Percentiles rank a stretch among this genome's conserved stretches.
Conservation (phyloP, 2,888 invertebrate genomes). For the Beris chalybata region DNA sequence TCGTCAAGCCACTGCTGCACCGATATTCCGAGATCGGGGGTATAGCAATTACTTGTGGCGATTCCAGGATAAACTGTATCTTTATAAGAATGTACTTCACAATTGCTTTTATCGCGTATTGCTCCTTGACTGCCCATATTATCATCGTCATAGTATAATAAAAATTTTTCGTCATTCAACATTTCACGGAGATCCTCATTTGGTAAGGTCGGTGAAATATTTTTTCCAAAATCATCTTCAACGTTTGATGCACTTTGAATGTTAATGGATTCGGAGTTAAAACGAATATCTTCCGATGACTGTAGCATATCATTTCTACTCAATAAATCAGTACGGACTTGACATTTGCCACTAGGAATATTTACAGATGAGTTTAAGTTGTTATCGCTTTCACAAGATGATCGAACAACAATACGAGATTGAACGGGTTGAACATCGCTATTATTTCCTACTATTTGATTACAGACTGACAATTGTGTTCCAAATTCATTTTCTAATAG, state of each 20-base stretch:
- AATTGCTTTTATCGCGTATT: background rate
- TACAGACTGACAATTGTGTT: constrained; percentile 33
- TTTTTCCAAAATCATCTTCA: constrained; percentile 29
- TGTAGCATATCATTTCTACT: background rate
- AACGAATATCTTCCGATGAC: background rate
- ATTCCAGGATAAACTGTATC: constrained; percentile 19
- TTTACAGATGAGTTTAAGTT: constrained; percentile 34
- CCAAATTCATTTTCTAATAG: constrained; percentile 29
- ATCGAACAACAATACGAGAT: background rate
- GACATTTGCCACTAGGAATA: constrained; percentile 26
- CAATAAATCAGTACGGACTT: constrained; percentile 35
- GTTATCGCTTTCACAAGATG: constrained; percentile 40
- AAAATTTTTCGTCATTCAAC: constrained; percentile 18
- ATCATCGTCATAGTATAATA: constrained; percentile 18
- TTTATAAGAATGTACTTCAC: constrained; percentile 7
- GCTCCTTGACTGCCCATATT: background rate
- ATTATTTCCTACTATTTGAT: constrained; percentile 29
- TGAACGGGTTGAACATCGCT: constrained; percentile 15
- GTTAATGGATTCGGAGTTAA: constrained; percentile 6
- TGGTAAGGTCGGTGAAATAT: constrained; percentile 26
- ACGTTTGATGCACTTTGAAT: constrained; percentile 6
- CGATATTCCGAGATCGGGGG: constrained; percentile 12
- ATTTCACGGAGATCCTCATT: constrained; percentile 21
- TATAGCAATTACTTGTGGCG: constrained; percentile 25
- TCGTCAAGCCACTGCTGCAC: constrained; percentile 31